These are phyloP conservation scores for Arctopsyche grandis DNA, from an alignment of 1,140 invertebrate genomes.

Conservation along the genomic window DNA sequence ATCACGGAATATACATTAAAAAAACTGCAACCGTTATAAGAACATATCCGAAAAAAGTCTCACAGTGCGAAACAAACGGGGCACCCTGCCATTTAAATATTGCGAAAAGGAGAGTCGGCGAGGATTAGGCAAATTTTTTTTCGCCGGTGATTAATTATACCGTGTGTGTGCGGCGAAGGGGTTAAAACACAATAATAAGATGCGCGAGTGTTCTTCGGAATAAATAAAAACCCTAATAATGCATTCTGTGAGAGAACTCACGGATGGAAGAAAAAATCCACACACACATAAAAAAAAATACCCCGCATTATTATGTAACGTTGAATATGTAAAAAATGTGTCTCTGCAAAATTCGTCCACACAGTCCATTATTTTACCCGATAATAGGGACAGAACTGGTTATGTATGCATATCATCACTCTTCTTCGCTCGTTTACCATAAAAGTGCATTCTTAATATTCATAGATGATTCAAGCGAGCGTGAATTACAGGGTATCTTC, in stretches of 20 bases:
- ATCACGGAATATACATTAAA: not conserved
- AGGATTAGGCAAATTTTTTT: constrained; percentile 42
- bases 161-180: not conserved
- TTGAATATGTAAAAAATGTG: not conserved
- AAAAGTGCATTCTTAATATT: not conserved
- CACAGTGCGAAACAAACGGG: constrained; percentile 37
- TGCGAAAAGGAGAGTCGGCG: constrained; percentile 6
- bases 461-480: constrained; percentile 5
- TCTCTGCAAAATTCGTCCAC: no score
- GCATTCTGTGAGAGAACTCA: not conserved
- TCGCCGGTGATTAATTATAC: constrained; percentile 43
- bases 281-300: not conserved
- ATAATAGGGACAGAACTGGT: constrained; percentile 9
- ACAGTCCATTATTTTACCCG: constrained; percentile 16
- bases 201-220: constrained; percentile 7
- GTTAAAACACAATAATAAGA: constrained; percentile 34
- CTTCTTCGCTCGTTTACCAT: not conserved
- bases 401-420: not conserved
- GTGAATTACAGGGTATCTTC: not conserved
- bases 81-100: constrained; percentile 26
- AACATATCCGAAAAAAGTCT: constrained; percentile 23
- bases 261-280: not conserved
- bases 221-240: constrained; percentile 10
- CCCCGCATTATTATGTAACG: no score
- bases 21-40: constrained; percentile 25